These are phyloP conservation scores for Amphibalanus amphitrite DNA, from an alignment of 1,140 invertebrate species.

Conservation along the genomic window DNA sequence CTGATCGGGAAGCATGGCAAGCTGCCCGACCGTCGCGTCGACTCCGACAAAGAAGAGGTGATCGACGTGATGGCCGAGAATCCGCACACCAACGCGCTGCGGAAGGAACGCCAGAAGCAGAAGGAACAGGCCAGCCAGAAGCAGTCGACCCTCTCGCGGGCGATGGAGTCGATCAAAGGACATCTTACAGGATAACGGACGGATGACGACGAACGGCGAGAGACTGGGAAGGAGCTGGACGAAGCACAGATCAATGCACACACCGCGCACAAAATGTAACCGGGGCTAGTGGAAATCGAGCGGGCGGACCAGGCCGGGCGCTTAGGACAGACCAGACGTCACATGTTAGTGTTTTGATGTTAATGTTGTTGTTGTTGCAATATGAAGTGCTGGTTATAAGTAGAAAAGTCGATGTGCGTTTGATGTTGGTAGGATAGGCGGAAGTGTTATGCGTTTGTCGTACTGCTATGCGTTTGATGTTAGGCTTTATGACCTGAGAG, in stretches of 20 bases:
- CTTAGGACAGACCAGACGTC: not conserved
- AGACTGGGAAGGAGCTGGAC: too few relatives aligned
- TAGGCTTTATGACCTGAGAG: too few relatives aligned
- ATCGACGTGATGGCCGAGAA: slow-evolving; percentile 15
- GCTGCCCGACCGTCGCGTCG: slow-evolving; percentile 23
- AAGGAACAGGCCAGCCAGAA: slow-evolving; percentile 14
- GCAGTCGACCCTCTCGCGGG: slow-evolving; percentile 13
- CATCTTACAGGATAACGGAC: slow-evolving; percentile 5
- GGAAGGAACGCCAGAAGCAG: slow-evolving; percentile 14
- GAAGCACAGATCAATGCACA: too few relatives aligned
- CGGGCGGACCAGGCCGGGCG: not conserved
- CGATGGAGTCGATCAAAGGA: slow-evolving; percentile 14
- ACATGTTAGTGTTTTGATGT: not conserved
- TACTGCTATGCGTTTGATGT: too few relatives aligned
- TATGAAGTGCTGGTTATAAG: too few relatives aligned
- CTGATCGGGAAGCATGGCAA: slow-evolving; percentile 40
- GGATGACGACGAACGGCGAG: too few relatives aligned
- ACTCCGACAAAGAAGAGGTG: slow-evolving; percentile 13
- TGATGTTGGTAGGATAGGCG: not conserved
- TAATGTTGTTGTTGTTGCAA: not conserved
- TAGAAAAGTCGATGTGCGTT: not conserved
- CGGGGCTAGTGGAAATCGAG: too few relatives aligned
- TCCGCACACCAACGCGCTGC: slow-evolving; percentile 14
- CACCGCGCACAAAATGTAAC: too few relatives aligned
- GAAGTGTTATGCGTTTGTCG: too few relatives aligned